phyloP scores from a whole-genome alignment of 1,140 invertebrate species.

The Papilio helenus region DNA sequence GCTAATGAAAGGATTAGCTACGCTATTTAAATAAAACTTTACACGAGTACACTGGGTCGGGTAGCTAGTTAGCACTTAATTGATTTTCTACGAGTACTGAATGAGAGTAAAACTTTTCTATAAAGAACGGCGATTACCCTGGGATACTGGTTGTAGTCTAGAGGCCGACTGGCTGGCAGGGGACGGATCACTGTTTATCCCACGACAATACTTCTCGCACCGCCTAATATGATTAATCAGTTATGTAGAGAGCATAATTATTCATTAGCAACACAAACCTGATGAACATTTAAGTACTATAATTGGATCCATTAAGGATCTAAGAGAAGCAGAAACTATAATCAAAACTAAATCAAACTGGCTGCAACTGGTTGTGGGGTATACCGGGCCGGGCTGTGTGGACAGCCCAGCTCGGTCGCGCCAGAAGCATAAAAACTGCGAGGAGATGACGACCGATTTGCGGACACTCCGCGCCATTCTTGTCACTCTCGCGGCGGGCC shows the following conservation, averaged over 20 bases:
- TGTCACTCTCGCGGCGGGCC: not conserved
- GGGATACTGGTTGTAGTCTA: constrained; percentile 55
- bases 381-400: not conserved
- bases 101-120: not conserved
- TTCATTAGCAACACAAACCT: too few species aligned
- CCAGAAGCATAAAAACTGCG: not conserved
- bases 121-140: constrained; percentile 52
- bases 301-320: too few species aligned
- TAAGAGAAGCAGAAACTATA: too few species aligned
- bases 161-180: constrained; percentile 67
- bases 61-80: not conserved
- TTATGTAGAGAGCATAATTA: not conserved
- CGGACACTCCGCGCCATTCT: not conserved
- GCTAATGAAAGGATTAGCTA: not conserved
- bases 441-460: not conserved
- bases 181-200: constrained; percentile 78
- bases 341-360: too few species aligned
- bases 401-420: not conserved
- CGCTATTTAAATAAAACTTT: too few species aligned
- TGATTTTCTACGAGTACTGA: not conserved
- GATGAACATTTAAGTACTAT: too few species aligned
- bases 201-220: not conserved
- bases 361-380: not conserved
- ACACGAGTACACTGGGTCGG: not conserved
- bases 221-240: not conserved